Base-by-base conservation (phyloP, 37 sponge, comb jelly and placozoan genomes). In the Eunapius fragilis region DNA sequence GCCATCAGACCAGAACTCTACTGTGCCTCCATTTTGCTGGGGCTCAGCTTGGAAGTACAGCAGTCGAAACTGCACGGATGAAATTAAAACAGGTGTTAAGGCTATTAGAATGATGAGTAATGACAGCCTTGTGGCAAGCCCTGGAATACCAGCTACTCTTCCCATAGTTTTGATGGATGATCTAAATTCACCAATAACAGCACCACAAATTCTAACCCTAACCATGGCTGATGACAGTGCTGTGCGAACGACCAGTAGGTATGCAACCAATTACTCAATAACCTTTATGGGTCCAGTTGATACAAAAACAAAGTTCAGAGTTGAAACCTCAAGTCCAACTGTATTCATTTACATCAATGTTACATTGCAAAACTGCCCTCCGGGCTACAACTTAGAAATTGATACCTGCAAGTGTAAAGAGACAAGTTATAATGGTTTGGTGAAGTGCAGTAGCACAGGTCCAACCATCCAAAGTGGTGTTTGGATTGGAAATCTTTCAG, bases 1-100 rank as follows among this genome's bases (percentile, higher is more conserved):
- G 6, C 71, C 71, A 30, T 70, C 71, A 70, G 11, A 10, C 11
- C 28, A 28, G 11, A 28, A 70, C 26, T 28, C 7, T 7, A 28
- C 28, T 45, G 9, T 45, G n/a, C n/a, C n/a, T 45, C 47, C 47
- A 25, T 70, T 70, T 13, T 70, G 71, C 28, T 28, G 47, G 89
- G 89, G 67, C 80, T 84, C 27, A 80, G 69, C 25, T 47, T 89
- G 37, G 80, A 58, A 33, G 50, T 89, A 34, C 27, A 75, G 27
- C 67, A 84, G 24, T 67, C 77, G 0, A 75, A 69, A 36, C 69
- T 67, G 23, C 2, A 74, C 30, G 11, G 37, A 38, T 2, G 28
- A 14, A 31, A 77, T 25, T 31, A 79, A 7, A 24, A 83, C 25
- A 27, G 68, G 10, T 23, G 24, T 17, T 24, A 71, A 0, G 0